Conservation (phyloP, 2,797 vertebrate genomes). For the Telmatherina bonti region DNA sequence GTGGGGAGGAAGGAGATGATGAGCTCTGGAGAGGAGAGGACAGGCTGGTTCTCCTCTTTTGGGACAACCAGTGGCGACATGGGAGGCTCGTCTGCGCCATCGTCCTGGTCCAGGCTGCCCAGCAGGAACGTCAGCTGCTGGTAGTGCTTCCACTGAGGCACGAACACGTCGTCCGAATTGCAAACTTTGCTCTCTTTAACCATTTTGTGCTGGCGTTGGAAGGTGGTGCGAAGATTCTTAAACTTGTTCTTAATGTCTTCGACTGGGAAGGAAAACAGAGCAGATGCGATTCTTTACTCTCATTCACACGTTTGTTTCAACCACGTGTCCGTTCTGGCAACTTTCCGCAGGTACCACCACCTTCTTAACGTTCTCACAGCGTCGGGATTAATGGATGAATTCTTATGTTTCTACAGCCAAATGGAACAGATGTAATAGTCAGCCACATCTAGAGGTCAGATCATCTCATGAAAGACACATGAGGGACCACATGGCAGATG, state of each 20-base stretch:
- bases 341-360: too few relatives aligned
- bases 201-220: constrained; percentile 71
- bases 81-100: neutral
- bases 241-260: constrained; percentile 76
- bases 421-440: too few relatives aligned
- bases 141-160: constrained; percentile 73
- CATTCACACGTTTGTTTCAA: too few relatives aligned
- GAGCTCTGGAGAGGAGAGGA: constrained; percentile 5
- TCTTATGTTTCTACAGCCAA: neutral
- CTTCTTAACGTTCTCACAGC: neutral
- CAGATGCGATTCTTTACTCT: neutral
- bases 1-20: constrained; percentile 43
- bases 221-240: constrained; percentile 73
- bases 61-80: neutral
- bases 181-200: constrained; percentile 44
- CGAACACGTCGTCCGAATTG: constrained; percentile 35
- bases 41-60: constrained; percentile 34
- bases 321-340: neutral
- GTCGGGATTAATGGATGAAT: too few relatives aligned
- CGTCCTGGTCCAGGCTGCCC: constrained; percentile 58
- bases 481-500: too few relatives aligned
- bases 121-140: constrained; percentile 71
- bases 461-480: too few relatives aligned
- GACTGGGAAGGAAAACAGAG: constrained; percentile 38
- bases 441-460: too few relatives aligned